These are phyloP conservation scores for Sebastiscus albofasciatus DNA, from an alignment of 2,797 vertebrate genomes.

Conservation along the genomic window DNA sequence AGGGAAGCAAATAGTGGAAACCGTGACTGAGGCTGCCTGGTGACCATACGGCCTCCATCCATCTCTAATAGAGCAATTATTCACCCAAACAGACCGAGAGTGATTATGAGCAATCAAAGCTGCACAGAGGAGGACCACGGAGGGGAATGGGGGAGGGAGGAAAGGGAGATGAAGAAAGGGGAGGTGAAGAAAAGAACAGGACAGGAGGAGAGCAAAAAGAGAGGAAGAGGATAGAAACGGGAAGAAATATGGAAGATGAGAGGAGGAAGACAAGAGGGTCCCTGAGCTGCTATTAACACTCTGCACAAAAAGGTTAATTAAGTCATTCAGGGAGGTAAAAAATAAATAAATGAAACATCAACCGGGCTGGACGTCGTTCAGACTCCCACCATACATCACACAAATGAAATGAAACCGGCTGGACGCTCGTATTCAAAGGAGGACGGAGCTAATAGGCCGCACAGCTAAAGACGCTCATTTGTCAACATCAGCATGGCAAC, in stretches of 20 bases:
- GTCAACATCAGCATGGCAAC: constrained; percentile 59
- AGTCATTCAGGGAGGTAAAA: constrained; percentile 35
- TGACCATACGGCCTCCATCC: constrained; percentile 49
- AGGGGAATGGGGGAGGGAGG: constrained; percentile 2
- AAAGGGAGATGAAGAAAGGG: too few relatives aligned
- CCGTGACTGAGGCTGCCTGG: constrained; percentile 46
- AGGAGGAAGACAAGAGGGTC: not conserved
- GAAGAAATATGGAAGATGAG: constrained; percentile 5
- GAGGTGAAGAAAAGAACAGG: not conserved
- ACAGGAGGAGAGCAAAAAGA: not conserved
- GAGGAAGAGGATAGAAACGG: not conserved
- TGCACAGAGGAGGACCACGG: constrained; percentile 37
- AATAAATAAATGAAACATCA: not conserved
- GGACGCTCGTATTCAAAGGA: constrained; percentile 6
- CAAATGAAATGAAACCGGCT: constrained; percentile 32
- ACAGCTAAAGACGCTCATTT: constrained; percentile 58
- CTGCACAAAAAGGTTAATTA: constrained; percentile 64
- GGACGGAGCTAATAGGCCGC: constrained; percentile 38
- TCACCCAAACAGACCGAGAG: constrained; percentile 68
- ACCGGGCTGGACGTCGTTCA: constrained; percentile 6
- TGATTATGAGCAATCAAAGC: constrained; percentile 69
- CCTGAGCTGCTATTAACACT: constrained; percentile 28
- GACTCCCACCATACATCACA: constrained; percentile 30
- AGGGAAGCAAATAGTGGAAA: constrained; percentile 36
- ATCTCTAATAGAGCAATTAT: constrained; percentile 70